phyloP scores from a whole-genome alignment of 2,888 invertebrate species.

The Drosophila leonis region DNA sequence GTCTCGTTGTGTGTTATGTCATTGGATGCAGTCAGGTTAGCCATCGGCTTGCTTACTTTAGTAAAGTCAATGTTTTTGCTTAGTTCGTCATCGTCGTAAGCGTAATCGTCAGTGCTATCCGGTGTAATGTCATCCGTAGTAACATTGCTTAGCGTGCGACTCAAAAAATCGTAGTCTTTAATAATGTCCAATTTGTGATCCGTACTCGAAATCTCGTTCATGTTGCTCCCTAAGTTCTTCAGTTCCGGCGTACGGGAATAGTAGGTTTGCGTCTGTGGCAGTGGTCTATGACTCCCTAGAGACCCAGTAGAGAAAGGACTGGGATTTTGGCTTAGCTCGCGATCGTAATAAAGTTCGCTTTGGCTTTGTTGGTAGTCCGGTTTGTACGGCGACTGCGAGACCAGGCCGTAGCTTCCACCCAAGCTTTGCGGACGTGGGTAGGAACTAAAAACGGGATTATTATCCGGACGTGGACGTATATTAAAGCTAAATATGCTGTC shows the following conservation, averaged over 20 bases:
- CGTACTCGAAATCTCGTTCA: constrained; percentile 31
- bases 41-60: constrained; percentile 21
- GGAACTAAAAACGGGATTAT: constrained; percentile 49
- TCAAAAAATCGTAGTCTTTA: constrained; percentile 70
- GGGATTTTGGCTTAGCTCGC: constrained; percentile 50
- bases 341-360: constrained; percentile 68
- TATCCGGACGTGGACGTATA: constrained; percentile 78
- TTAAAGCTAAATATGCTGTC: constrained; percentile 84
- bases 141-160: constrained; percentile 57
- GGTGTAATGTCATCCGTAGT: constrained; percentile 42
- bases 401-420: constrained; percentile 53
- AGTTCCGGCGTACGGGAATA: constrained; percentile 60
- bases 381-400: constrained; percentile 54
- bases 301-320: constrained; percentile 74
- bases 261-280: constrained; percentile 48
- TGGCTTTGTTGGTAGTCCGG: constrained; percentile 62
- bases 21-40: constrained; percentile 22
- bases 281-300: constrained; percentile 32
- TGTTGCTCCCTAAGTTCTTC: constrained; percentile 41
- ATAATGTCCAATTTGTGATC: constrained; percentile 69
- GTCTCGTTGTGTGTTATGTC: constrained; percentile 36
- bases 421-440: constrained; percentile 53
- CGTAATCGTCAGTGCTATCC: constrained; percentile 50
- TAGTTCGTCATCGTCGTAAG: constrained; percentile 66
- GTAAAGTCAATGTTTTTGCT: constrained; percentile 62